These are phyloP conservation scores for Drosophila mimica DNA, from an alignment of 2,888 invertebrate species.

Conservation along the genomic window DNA sequence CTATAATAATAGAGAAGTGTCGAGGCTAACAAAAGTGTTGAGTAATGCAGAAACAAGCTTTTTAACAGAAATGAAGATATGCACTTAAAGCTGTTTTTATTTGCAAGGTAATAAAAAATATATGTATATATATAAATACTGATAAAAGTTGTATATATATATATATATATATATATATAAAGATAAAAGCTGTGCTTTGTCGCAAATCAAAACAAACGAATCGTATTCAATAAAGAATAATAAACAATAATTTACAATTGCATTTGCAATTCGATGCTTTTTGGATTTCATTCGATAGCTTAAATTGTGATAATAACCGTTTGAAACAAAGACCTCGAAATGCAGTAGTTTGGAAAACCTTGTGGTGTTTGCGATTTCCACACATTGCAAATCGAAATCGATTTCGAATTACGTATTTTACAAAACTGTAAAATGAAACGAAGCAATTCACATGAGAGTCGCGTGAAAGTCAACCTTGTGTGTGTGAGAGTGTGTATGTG, in stretches of 20 bases:
- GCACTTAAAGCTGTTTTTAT: neutral
- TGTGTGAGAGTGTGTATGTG: constrained; percentile 30
- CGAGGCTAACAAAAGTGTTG: neutral
- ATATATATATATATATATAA: too few relatives aligned
- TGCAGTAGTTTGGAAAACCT: constrained; percentile 40
- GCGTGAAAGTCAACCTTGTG: constrained; percentile 67
- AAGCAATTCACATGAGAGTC: constrained; percentile 45
- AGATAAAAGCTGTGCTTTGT: neutral
- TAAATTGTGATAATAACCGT: constrained; percentile 54
- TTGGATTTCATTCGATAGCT: constrained; percentile 22
- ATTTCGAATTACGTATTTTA: constrained; percentile 63
- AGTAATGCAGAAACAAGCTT: neutral
- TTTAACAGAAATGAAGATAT: neutral
- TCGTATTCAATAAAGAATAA: constrained; percentile 1
- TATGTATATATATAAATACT: neutral
- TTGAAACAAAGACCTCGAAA: constrained; percentile 34
- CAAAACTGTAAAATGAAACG: constrained; percentile 64
- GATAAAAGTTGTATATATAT: too few relatives aligned
- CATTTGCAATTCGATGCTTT: constrained; percentile 11
- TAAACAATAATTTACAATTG: constrained; percentile 19
- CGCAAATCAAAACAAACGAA: neutral
- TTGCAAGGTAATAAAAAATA: neutral
- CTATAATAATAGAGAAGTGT: neutral
- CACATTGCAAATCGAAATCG: constrained; percentile 51
- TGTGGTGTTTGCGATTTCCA: constrained; percentile 43